These are phyloP conservation scores for Pogonognathellus flavescens DNA, from an alignment of 1,140 invertebrate species.

Conservation along the genomic window DNA sequence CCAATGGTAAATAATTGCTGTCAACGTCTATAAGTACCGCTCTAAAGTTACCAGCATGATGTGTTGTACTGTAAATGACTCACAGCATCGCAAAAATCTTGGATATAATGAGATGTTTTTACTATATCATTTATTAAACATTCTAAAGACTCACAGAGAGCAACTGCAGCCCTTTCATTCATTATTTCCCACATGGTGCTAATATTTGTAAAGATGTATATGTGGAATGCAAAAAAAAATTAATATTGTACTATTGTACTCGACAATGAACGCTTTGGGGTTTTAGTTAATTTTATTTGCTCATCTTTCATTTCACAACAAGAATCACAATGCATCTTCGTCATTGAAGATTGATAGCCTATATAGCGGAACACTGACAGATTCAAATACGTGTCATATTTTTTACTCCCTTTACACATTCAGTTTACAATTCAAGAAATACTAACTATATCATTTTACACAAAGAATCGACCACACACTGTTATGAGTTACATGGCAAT, in stretches of 20 bases:
- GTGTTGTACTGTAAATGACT: background rate
- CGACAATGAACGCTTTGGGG: background rate
- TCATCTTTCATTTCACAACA: conserved; percentile 36
- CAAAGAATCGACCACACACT: background rate
- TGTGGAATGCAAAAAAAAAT: background rate
- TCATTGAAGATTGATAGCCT: conserved; percentile 32
- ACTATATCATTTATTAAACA: too few species aligned
- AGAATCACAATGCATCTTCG: conserved; percentile 45
- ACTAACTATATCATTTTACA: background rate
- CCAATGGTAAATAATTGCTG: background rate
- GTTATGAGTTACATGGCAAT: background rate
- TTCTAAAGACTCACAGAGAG: too few species aligned
- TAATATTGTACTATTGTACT: background rate
- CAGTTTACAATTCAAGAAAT: conserved; percentile 25
- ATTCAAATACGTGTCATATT: background rate
- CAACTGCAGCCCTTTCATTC: too few species aligned
- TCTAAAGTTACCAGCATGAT: background rate
- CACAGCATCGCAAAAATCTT: too few species aligned
- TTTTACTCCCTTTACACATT: background rate
- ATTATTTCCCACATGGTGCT: too few species aligned
- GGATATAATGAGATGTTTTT: too few species aligned
- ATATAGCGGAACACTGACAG: conserved; percentile 34
- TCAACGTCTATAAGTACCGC: background rate
- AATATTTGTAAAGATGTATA: background rate
- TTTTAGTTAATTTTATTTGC: conserved; percentile 34